A percentile compares a stretch with the other conserved stretches of the same genome.
These are phyloP conservation scores for Poeciliopsis presidionis DNA, from an alignment of 2,797 vertebrate species.

Conservation along the genomic window DNA sequence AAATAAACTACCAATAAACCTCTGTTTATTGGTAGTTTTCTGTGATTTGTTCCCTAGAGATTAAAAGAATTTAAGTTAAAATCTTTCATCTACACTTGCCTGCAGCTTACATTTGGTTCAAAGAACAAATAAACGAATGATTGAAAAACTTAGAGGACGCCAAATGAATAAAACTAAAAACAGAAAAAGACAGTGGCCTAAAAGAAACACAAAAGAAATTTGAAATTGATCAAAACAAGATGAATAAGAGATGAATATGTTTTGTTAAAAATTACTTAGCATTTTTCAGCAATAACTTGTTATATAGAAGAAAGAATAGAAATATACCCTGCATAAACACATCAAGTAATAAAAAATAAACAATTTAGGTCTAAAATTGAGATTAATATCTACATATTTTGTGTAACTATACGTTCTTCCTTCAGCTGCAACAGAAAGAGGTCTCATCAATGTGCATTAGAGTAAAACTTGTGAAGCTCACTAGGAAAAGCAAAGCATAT, in stretches of 20 bases:
- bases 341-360: background rate
- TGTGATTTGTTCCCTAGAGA: too few relatives aligned
- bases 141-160: too few relatives aligned
- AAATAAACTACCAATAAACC: background rate
- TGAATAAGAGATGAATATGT: too few relatives aligned
- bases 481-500: constrained; percentile 10
- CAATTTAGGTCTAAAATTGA: background rate
- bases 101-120: background rate
- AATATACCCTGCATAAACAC: background rate
- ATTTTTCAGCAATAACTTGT: background rate
- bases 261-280: background rate
- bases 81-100: background rate
- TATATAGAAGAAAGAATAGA: background rate
- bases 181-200: too few relatives aligned
- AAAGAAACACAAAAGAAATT: too few relatives aligned
- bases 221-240: too few relatives aligned
- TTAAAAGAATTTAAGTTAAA: background rate
- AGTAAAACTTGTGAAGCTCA: constrained; percentile 9
- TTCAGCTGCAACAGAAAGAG: background rate
- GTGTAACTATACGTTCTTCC: background rate
- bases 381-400: background rate
- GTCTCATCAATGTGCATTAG: constrained; percentile 6
- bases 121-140: too few relatives aligned
- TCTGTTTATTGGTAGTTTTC: background rate
- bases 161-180: too few relatives aligned